Evolutionary conservation across 2,888 invertebrate species (phyloP).

Genomic region (Catotricha subobsoleta): DNA sequence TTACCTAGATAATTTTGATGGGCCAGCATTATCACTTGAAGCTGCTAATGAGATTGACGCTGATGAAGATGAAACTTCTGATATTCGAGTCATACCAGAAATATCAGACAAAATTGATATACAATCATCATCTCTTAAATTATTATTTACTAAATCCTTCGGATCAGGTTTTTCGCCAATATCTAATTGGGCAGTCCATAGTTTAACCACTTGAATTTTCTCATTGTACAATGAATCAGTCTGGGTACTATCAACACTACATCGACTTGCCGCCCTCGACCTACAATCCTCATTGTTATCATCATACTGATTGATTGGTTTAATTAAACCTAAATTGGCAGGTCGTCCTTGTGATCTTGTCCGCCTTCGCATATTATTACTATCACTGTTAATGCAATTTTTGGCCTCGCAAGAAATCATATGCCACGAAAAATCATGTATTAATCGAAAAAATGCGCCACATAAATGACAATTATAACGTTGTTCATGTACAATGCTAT

Average conservation of each 20-base stretch:
- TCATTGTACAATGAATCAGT: not conserved
- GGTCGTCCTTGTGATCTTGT: not conserved
- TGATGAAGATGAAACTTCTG: too few relatives aligned
- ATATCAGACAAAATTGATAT: too few relatives aligned
- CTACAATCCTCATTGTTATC: not conserved
- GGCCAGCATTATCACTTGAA: too few relatives aligned
- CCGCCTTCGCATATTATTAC: not conserved
- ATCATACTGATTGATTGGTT: not conserved
- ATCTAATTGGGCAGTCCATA: too few relatives aligned
- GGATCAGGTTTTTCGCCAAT: too few relatives aligned
- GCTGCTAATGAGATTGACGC: too few relatives aligned
- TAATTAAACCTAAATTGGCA: not conserved
- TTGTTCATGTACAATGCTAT: not conserved
- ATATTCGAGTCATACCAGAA: too few relatives aligned
- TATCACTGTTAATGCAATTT: not conserved
- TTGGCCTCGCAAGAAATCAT: not conserved
- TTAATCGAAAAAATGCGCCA: not conserved
- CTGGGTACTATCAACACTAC: too few relatives aligned
- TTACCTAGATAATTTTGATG: too few relatives aligned
- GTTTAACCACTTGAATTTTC: not conserved
- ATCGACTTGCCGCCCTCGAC: not conserved
- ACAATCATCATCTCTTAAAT: too few relatives aligned
- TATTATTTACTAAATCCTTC: too few relatives aligned
- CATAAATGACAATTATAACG: not conserved
- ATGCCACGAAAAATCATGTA: not conserved